These are phyloP conservation scores for Drosophila nikananu DNA, from an alignment of 1,140 invertebrate genomes.

Conservation along the genomic window DNA sequence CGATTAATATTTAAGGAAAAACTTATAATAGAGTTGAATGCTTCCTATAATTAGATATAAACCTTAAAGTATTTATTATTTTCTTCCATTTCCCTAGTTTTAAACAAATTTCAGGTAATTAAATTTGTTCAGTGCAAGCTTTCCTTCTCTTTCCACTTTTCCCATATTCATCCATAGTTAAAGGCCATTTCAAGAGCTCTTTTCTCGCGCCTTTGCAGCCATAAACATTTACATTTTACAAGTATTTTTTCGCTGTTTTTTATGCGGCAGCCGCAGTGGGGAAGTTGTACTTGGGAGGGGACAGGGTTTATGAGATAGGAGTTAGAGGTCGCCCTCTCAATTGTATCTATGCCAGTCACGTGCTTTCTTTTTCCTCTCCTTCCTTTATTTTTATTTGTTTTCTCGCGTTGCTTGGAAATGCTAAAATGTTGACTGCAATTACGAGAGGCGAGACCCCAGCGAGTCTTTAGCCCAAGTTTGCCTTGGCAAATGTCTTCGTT, in stretches of 20 bases:
- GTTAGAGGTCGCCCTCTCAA: conserved; percentile 24
- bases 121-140: conserved; percentile 14
- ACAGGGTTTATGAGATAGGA: conserved; percentile 1
- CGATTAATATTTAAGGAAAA: too few relatives aligned
- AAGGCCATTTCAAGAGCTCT: conserved; percentile 52
- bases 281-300: background rate
- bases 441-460: conserved; percentile 22
- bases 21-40: too few relatives aligned
- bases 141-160: background rate
- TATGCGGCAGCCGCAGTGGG: conserved; percentile 12
- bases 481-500: conserved; percentile 42
- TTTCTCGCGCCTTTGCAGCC: conserved; percentile 51
- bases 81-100: too few relatives aligned
- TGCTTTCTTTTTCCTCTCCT: conserved; percentile 1
- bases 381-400: conserved; percentile 43
- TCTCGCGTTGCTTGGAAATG: conserved; percentile 36
- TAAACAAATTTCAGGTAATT: background rate
- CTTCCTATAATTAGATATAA: too few relatives aligned
- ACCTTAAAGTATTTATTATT: too few relatives aligned
- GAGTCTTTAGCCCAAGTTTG: conserved; percentile 21
- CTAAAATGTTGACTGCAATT: conserved; percentile 52
- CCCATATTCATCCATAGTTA: conserved; percentile 28
- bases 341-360: conserved; percentile 45
- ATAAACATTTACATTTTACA: conserved; percentile 73
- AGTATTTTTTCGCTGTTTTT: conserved; percentile 14